Evolutionary conservation across 2,797 vertebrate species (phyloP).

Genomic region (Molossus molossus): DNA sequence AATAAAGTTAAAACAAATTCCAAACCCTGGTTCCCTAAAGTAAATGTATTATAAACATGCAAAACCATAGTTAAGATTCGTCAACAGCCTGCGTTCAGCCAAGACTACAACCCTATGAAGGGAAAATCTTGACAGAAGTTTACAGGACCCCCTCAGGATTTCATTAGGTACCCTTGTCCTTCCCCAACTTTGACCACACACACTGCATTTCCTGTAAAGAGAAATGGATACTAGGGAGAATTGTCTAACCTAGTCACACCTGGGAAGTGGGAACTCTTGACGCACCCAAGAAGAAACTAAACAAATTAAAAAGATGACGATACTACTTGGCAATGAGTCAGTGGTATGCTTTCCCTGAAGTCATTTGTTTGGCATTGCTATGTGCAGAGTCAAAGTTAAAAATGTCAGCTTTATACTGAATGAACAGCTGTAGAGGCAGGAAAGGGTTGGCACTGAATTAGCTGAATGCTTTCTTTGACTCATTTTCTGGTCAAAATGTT

Average conservation of each 20-base stretch:
- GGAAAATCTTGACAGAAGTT: not conserved
- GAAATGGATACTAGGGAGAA: not conserved
- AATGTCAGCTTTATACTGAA: not conserved
- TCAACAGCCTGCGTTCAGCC: not conserved
- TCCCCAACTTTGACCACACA: not conserved
- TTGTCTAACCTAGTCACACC: not conserved
- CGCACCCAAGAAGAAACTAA: not conserved
- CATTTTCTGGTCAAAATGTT: slow-evolving; percentile 44
- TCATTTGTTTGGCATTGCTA: slow-evolving; percentile 5
- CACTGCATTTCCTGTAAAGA: not conserved
- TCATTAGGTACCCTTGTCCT: not conserved
- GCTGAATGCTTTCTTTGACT: not conserved
- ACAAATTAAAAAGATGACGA: not conserved
- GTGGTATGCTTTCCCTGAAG: not conserved
- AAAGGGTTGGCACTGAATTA: not conserved
- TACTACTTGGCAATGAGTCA: not conserved
- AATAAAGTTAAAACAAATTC: slow-evolving; percentile 51
- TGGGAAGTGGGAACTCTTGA: not conserved
- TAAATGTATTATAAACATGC: not conserved
- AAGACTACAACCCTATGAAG: not conserved
- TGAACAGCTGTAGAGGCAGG: not conserved
- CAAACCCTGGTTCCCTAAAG: not conserved
- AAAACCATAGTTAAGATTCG: slow-evolving; percentile 15
- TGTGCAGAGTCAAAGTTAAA: not conserved
- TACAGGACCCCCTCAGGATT: not conserved